phyloP scores from a whole-genome alignment of 2,888 invertebrate species.

The Cephus runcator region DNA sequence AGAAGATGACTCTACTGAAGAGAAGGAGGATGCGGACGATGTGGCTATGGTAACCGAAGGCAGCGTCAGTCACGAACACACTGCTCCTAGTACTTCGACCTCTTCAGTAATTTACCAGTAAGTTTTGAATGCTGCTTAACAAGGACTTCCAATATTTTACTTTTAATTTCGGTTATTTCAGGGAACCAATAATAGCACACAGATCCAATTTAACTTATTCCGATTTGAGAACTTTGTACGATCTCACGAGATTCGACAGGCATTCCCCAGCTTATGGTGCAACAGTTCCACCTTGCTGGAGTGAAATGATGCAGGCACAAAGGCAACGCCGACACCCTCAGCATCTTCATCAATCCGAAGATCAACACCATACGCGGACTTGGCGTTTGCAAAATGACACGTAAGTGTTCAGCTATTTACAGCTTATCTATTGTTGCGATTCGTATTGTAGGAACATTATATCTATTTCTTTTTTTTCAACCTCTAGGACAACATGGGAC shows the following conservation, averaged over 20 bases:
- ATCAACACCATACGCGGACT: conserved; percentile 81
- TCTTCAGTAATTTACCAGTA: conserved; percentile 51
- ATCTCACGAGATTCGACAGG: conserved; percentile 81
- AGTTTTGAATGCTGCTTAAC: conserved; percentile 20
- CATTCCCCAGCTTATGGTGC: conserved; percentile 80
- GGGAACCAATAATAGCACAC: conserved; percentile 67
- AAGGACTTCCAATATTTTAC: not conserved
- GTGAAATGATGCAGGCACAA: conserved; percentile 91
- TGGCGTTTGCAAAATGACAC: conserved; percentile 91
- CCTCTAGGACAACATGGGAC: conserved; percentile 82
- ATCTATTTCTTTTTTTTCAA: conserved; percentile 11
- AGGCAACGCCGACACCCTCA: conserved; percentile 90
- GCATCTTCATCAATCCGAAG: conserved; percentile 75
- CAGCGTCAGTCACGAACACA: conserved; percentile 36
- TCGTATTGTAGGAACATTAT: not conserved
- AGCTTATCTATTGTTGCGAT: not conserved
- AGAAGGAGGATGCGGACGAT: conserved; percentile 77
- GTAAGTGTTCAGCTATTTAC: conserved; percentile 58
- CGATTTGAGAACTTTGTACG: conserved; percentile 77
- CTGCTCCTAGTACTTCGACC: conserved; percentile 57
- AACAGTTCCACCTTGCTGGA: conserved; percentile 94
- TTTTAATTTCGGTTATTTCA: conserved; percentile 16
- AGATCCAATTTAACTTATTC: conserved; percentile 69
- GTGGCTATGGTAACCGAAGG: conserved; percentile 55
- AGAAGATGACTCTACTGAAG: conserved; percentile 78